Evolutionary conservation across 2,797 vertebrate genomes (phyloP).

Genomic region (Taenioides sp.): DNA sequence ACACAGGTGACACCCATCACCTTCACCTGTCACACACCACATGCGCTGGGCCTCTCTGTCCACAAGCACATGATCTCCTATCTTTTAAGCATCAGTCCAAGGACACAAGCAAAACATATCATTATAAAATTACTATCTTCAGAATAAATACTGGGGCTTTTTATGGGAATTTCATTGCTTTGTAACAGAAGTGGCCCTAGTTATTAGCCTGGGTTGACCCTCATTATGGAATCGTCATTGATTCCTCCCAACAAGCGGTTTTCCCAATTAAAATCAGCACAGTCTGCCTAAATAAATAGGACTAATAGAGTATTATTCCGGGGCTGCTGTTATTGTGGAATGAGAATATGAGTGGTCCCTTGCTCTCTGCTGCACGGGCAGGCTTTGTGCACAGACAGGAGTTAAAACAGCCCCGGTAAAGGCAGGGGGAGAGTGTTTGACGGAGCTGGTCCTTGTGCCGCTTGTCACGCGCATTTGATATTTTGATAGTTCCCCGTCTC

Average conservation of each 20-base stretch:
- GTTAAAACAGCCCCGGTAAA: constrained; percentile 61
- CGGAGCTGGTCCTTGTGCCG: constrained; percentile 75
- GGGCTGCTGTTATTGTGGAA: constrained; percentile 8
- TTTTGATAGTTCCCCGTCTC: constrained; percentile 78
- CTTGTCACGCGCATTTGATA: constrained; percentile 78
- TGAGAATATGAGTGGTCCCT: constrained; percentile 30
- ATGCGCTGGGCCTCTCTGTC: constrained; percentile 41
- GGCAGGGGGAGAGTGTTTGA: constrained; percentile 61
- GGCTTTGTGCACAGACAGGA: constrained; percentile 43
- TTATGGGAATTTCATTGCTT: constrained; percentile 30
- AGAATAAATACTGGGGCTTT: constrained; percentile 35
- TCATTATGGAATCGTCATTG: constrained; percentile 62
- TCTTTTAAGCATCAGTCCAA: constrained; percentile 59
- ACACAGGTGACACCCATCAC: constrained; percentile 68
- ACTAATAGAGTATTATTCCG: constrained; percentile 49
- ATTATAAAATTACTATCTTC: constrained; percentile 39
- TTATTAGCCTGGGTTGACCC: constrained; percentile 65
- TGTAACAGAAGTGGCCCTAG: constrained; percentile 37
- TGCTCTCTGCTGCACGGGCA: constrained; percentile 31
- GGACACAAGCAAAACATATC: constrained; percentile 41
- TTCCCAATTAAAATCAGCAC: constrained; percentile 64
- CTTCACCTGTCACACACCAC: constrained; percentile 65
- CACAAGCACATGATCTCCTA: constrained; percentile 30
- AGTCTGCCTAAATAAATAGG: constrained; percentile 60
- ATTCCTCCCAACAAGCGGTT: constrained; percentile 62